phyloP scores from a whole-genome alignment of 1,140 invertebrate genomes.

The Drosophila arawakana region DNA sequence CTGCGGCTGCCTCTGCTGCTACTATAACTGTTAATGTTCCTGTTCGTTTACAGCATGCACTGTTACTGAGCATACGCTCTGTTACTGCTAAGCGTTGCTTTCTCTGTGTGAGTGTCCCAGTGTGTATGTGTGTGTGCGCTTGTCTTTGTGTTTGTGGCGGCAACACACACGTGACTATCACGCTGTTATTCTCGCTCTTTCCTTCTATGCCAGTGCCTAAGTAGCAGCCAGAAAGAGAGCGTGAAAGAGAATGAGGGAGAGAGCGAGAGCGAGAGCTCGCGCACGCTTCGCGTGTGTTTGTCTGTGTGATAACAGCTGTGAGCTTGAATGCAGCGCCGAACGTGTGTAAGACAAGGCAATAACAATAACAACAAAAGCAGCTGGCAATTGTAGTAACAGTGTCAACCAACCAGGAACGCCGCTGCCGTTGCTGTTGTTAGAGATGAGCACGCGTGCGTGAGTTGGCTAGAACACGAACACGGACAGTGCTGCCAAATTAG shows the following conservation, averaged over 20 bases:
- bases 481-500: too few species aligned
- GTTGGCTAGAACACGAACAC: not conserved
- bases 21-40: not conserved
- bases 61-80: slow-evolving; percentile 15
- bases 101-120: not conserved
- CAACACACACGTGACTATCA: slow-evolving; percentile 48
- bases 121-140: slow-evolving; percentile 1
- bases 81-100: slow-evolving; percentile 35
- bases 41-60: slow-evolving; percentile 10
- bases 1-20: slow-evolving; percentile 3
- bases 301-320: slow-evolving; percentile 27
- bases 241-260: too few species aligned
- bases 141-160: slow-evolving; percentile 17
- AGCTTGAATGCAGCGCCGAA: slow-evolving; percentile 24
- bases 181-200: slow-evolving; percentile 33
- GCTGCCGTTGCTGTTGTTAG: slow-evolving; percentile 17
- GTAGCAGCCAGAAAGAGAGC: not conserved
- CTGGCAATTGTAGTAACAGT: not conserved
- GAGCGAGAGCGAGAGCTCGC: not conserved
- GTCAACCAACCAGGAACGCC: slow-evolving; percentile 24
- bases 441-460: slow-evolving; percentile 24
- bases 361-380: slow-evolving; percentile 23
- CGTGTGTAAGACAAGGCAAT: slow-evolving; percentile 23
- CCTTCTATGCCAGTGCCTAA: slow-evolving; percentile 11
- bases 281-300: not conserved